Percentiles rank a stretch among this genome's conserved stretches.
Conservation (phyloP, 2,113 vertebrate genomes). For the Urocitellus parryii region DNA sequence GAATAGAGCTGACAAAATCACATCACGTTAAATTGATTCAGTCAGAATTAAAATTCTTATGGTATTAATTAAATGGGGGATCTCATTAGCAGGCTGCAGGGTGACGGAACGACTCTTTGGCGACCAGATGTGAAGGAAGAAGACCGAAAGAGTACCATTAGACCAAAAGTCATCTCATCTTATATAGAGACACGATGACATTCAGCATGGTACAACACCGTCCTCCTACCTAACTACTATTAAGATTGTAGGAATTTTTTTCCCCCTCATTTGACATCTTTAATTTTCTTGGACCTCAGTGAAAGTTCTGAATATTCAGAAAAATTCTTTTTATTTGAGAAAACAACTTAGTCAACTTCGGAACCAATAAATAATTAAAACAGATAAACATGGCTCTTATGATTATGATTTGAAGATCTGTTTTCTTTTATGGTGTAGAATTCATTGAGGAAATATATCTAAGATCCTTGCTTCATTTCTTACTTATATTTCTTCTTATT, state of each 20-base stretch:
- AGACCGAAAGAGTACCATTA: constrained; percentile 88
- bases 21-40: constrained; percentile 99
- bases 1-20: constrained; percentile 99
- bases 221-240: constrained; percentile 30
- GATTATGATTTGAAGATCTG: constrained; percentile 9
- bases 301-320: background rate
- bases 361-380: constrained; percentile 49
- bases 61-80: constrained; percentile 99
- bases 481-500: constrained; percentile 17
- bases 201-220: constrained; percentile 68
- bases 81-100: constrained; percentile 99
- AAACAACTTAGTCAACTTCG: constrained; percentile 1
- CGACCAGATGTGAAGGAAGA: constrained; percentile 97
- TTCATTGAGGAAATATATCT: constrained; percentile 44
- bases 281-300: constrained; percentile 80
- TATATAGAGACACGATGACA: constrained; percentile 68
- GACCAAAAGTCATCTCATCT: constrained; percentile 80
- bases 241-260: constrained; percentile 76
- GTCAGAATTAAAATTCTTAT: constrained; percentile 99
- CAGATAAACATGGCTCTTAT: background rate
- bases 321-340: background rate
- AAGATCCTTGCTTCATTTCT: constrained; percentile 1
- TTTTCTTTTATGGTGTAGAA: constrained; percentile 18
- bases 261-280: constrained; percentile 86
- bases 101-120: constrained; percentile 94